These are phyloP conservation scores for Anisognathus igniventris DNA, from an alignment of 2,797 vertebrate species.

Conservation along the genomic window DNA sequence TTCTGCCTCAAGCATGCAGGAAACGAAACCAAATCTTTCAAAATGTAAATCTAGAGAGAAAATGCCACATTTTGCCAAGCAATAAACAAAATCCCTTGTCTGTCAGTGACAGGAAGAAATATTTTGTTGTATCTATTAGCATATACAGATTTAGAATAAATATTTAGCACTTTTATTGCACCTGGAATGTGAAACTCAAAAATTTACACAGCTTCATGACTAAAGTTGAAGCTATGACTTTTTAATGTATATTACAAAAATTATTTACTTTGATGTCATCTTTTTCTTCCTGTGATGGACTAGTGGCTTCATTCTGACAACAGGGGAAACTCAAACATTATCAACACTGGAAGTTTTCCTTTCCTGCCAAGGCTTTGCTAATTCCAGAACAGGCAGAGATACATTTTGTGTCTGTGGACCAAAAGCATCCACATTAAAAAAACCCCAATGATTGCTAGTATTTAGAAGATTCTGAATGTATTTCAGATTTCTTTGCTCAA, in stretches of 20 bases:
- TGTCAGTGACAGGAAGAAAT: background rate
- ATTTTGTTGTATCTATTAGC: background rate
- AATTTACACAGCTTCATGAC: background rate
- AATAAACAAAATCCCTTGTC: background rate
- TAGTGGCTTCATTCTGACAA: background rate
- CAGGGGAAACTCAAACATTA: background rate
- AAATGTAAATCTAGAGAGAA: background rate
- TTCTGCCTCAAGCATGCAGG: background rate
- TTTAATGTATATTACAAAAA: background rate
- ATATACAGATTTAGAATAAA: background rate
- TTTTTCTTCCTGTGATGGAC: background rate
- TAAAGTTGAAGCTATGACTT: background rate
- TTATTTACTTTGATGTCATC: accelerated
- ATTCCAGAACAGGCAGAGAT: background rate
- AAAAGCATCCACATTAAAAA: background rate
- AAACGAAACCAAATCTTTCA: background rate
- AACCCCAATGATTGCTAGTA: background rate
- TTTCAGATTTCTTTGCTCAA: background rate
- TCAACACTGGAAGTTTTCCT: background rate
- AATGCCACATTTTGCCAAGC: background rate
- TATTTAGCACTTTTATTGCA: background rate
- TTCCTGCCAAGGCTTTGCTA: background rate
- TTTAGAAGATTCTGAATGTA: background rate
- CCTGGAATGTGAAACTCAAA: background rate
- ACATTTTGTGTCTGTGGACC: background rate